Percentiles rank a stretch among this genome's conserved stretches.
These are phyloP conservation scores for Metallyticus violacea DNA, from an alignment of 2,888 invertebrate genomes.

Conservation along the genomic window DNA sequence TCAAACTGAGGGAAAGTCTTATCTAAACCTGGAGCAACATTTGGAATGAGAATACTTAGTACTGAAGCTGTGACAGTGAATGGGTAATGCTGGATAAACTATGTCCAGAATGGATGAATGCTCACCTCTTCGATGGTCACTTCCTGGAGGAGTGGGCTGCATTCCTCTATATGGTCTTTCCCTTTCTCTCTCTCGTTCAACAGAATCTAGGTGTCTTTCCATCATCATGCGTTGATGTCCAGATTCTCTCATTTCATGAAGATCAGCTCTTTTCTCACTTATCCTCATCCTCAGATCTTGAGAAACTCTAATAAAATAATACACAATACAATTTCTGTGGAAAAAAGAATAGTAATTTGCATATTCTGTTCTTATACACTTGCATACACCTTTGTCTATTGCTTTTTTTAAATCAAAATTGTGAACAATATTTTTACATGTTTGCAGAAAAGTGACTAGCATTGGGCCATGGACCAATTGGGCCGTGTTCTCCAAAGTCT, in stretches of 20 bases:
- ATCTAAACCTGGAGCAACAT: background rate
- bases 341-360: no score
- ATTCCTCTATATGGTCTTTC: slow-evolving; percentile 8
- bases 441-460: no score
- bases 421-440: no score
- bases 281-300: slow-evolving; percentile 33
- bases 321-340: no score
- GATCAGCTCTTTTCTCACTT: slow-evolving; percentile 31
- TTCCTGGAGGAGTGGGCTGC: slow-evolving; percentile 23
- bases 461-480: no score
- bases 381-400: no score
- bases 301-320: slow-evolving; percentile 5
- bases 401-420: no score
- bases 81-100: no score
- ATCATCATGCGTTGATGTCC: slow-evolving; percentile 11
- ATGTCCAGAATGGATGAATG: no score
- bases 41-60: background rate
- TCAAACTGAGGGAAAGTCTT: no score
- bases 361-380: no score
- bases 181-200: slow-evolving; percentile 10
- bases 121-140: slow-evolving; percentile 19
- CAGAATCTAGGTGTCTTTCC: background rate
- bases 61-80: background rate
- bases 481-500: no score
- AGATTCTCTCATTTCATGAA: slow-evolving; percentile 24